A percentile compares a stretch with the other conserved stretches of the same genome.
These are phyloP conservation scores for Mus spicilegus DNA, from an alignment of 2,113 vertebrate species.

Conservation along the genomic window DNA sequence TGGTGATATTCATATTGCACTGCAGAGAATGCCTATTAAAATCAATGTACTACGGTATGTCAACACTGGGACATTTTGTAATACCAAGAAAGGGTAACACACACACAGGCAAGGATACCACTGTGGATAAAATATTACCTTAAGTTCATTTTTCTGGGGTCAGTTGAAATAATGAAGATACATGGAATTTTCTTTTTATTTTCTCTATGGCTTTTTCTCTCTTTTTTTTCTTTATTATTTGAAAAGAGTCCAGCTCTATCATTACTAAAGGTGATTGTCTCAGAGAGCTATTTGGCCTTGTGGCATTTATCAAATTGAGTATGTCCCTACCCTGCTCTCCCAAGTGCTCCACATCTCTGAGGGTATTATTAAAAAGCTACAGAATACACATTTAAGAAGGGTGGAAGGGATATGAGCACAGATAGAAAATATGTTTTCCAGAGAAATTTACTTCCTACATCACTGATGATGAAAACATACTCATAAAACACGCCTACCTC, in stretches of 20 bases:
- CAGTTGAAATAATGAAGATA: constrained; percentile 28
- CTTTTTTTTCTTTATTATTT: constrained; percentile 2
- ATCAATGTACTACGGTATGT: constrained; percentile 88
- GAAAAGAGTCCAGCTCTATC: not conserved
- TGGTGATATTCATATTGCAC: constrained; percentile 87
- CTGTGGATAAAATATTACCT: constrained; percentile 69
- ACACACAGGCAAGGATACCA: constrained; percentile 75
- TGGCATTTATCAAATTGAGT: constrained; percentile 44
- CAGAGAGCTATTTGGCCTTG: not conserved
- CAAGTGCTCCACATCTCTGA: not conserved
- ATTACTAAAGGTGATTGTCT: constrained; percentile 26
- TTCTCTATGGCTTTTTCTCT: not conserved
- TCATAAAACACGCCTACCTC: not conserved
- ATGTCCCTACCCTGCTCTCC: fast-evolving
- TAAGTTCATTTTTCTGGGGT: constrained; percentile 9
- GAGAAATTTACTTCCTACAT: not conserved
- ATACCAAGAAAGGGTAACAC: constrained; percentile 78
- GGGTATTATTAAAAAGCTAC: not conserved
- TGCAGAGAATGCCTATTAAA: constrained; percentile 88
- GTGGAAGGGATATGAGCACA: not conserved
- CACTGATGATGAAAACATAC: no score
- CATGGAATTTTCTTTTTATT: not conserved
- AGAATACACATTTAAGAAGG: not conserved
- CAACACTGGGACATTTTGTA: constrained; percentile 82
- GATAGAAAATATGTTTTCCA: not conserved